Conservation (phyloP, 1,140 invertebrate genomes). For the Hyphantria cunea region DNA sequence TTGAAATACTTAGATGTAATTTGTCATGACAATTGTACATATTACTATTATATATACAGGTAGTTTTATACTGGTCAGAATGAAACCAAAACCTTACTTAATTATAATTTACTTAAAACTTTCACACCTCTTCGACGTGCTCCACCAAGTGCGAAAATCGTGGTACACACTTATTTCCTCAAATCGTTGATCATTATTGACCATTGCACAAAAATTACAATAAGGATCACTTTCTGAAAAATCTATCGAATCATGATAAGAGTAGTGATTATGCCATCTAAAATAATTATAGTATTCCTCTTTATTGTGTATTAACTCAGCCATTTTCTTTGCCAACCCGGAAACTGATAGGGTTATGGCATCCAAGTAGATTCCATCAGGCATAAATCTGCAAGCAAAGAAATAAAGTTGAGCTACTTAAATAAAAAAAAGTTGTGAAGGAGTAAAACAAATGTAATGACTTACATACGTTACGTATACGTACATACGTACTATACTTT, state of each 20-base stretch:
- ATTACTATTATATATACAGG: no score
- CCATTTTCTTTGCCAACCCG: slow-evolving; percentile 37
- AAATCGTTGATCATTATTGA: slow-evolving; percentile 28
- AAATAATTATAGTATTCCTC: slow-evolving; percentile 45
- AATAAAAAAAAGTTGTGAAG: neutral
- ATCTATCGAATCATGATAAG: slow-evolving; percentile 20
- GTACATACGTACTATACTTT: no score
- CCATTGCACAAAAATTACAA: slow-evolving; percentile 27
- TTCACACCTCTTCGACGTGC: slow-evolving; percentile 1
- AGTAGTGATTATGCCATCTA: slow-evolving; percentile 48
- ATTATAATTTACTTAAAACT: no score
- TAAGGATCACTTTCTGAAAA: slow-evolving; percentile 16
- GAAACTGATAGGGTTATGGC: slow-evolving; percentile 26
- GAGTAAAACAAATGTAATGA: no score
- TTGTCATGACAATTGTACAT: no score
- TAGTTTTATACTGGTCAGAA: no score
- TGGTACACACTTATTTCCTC: slow-evolving; percentile 22
- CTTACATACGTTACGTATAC: no score
- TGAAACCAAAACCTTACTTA: no score
- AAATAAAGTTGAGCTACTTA: neutral
- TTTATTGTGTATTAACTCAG: slow-evolving; percentile 35
- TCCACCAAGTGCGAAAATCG: slow-evolving; percentile 39
- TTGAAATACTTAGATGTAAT: no score
- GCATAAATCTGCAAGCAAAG: slow-evolving; percentile 48
- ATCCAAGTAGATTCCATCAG: slow-evolving; percentile 46